Conservation (phyloP, 2,888 invertebrate species). For the Perizoma affinitatum region DNA sequence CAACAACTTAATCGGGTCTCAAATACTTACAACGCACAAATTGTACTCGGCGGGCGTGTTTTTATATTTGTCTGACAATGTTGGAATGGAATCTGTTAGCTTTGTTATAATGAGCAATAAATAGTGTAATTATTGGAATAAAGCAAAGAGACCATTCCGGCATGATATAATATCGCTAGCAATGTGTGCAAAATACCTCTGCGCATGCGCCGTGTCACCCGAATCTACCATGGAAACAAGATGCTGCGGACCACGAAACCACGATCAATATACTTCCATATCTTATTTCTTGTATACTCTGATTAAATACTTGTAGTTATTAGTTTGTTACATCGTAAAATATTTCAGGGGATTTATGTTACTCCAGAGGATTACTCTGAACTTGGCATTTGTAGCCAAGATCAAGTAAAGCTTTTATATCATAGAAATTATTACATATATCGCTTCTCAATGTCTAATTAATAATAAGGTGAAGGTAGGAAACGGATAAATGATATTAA, state of each 20-base stretch:
- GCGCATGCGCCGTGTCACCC: constrained; percentile 64
- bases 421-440: constrained; percentile 32
- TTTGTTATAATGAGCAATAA: not conserved
- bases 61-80: constrained; percentile 64
- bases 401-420: constrained; percentile 22
- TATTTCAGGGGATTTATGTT: constrained; percentile 10
- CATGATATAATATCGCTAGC: constrained; percentile 73
- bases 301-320: constrained; percentile 34
- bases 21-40: constrained; percentile 39
- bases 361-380: constrained; percentile 6
- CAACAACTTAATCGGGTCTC: constrained; percentile 36
- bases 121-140: not conserved
- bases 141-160: constrained; percentile 56
- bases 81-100: constrained; percentile 59
- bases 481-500: constrained; percentile 50
- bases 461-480: constrained; percentile 66
- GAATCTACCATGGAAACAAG: constrained; percentile 67
- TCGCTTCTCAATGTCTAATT: constrained; percentile 45
- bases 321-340: constrained; percentile 33
- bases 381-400: constrained; percentile 11
- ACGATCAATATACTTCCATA: constrained; percentile 21
- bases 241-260: constrained; percentile 27
- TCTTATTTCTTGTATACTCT: constrained; percentile 30
- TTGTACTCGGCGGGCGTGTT: constrained; percentile 76
- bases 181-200: constrained; percentile 80